These are phyloP conservation scores for Ypsolopha scabrella DNA, from an alignment of 2,888 invertebrate genomes.

Conservation along the genomic window DNA sequence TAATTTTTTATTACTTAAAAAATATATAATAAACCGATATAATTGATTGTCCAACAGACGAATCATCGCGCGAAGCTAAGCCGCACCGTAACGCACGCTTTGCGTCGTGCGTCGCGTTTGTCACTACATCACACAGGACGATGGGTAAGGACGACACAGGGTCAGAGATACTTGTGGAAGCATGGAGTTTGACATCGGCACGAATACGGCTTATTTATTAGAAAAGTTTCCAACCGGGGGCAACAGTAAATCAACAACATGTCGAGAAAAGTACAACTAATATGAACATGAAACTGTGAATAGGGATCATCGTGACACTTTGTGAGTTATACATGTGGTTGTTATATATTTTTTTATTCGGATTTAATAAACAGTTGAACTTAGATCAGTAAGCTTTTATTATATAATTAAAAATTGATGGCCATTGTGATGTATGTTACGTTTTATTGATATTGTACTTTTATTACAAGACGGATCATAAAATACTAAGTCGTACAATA, in stretches of 20 bases:
- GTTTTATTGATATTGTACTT: too few species aligned
- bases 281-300: conserved; percentile 22
- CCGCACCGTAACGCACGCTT: too few species aligned
- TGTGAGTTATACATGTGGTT: conserved; percentile 19
- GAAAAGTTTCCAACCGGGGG: conserved; percentile 50
- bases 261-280: conserved; percentile 35
- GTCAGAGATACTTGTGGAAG: conserved; percentile 44
- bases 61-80: too few species aligned
- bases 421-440: conserved; percentile 13
- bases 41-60: too few species aligned
- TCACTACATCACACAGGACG: too few species aligned
- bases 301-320: conserved; percentile 17
- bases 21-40: too few species aligned
- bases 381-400: too few species aligned
- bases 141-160: neutral
- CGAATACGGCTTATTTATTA: conserved; percentile 65
- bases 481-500: too few species aligned
- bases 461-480: too few species aligned
- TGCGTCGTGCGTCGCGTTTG: too few species aligned
- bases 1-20: too few species aligned
- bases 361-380: conserved; percentile 18
- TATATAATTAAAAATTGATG: too few species aligned
- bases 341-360: conserved; percentile 22
- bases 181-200: conserved; percentile 57
- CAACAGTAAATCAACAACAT: conserved; percentile 57